Evolutionary conservation across 2,888 invertebrate genomes (phyloP).

Genomic region (Altica lythri): DNA sequence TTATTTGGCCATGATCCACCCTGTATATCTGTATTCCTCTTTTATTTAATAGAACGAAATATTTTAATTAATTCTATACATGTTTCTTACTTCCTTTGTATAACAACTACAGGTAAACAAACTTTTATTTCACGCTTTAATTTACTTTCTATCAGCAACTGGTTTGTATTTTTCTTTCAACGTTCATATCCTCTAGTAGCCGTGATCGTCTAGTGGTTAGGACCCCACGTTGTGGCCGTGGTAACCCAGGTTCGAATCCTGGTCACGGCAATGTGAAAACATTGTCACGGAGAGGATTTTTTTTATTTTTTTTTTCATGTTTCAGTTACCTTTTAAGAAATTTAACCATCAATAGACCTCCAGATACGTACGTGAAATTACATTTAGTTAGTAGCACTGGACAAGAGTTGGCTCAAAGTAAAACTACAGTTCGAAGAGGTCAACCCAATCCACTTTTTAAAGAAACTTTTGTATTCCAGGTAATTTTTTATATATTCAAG

Average conservation of each 20-base stretch:
- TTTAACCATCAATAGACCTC: constrained; percentile 77
- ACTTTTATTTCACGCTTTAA: no score
- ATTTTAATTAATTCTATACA: no score
- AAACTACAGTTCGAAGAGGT: constrained; percentile 88
- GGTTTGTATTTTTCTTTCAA: no score
- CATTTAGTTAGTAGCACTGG: constrained; percentile 90
- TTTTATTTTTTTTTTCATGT: constrained; percentile 31
- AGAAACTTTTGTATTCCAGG: constrained; percentile 95
- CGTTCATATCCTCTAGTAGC: constrained; percentile 45
- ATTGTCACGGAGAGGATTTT: constrained; percentile 42
- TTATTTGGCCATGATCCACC: no score
- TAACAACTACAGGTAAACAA: no score
- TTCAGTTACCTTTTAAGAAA: constrained; percentile 63
- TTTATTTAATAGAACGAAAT: no score
- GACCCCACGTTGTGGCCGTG: constrained; percentile 66
- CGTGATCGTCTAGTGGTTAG: constrained; percentile 56
- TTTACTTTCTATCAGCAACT: no score
- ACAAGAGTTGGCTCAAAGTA: constrained; percentile 90
- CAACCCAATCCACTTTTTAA: constrained; percentile 96
- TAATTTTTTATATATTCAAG: constrained; percentile 54
- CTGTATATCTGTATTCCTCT: no score
- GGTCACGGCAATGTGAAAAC: constrained; percentile 57
- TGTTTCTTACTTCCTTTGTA: no score
- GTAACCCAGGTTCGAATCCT: constrained; percentile 68
- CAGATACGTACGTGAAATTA: constrained; percentile 93